Conservation (phyloP, 30 jellyfish, hydroid and myxozoan genomes). For the Euphysa ruthae region DNA sequence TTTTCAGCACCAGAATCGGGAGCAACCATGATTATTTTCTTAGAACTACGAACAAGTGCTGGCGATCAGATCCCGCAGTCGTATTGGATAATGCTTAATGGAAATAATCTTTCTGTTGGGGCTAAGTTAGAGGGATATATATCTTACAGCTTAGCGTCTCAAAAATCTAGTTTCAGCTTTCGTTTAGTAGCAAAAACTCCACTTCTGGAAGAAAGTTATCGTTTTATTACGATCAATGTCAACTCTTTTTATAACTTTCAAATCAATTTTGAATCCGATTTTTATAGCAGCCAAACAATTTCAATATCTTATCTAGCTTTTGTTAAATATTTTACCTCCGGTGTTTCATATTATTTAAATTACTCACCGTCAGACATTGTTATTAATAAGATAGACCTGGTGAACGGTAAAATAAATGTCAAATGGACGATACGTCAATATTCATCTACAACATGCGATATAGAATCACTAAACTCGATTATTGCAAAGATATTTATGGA, state of each 20-base stretch:
- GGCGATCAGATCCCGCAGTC: slow-evolving; percentile 9
- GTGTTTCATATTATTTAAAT: neutral
- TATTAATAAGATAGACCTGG: neutral
- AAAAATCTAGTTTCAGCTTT: slow-evolving; percentile 4
- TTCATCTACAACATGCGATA: neutral
- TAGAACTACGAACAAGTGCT: slow-evolving; percentile 16
- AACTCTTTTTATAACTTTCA: neutral
- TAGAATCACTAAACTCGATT: no score
- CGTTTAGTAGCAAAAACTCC: slow-evolving; percentile 31
- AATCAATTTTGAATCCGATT: slow-evolving; percentile 7
- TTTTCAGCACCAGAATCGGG: slow-evolving; percentile 59
- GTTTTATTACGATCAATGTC: neutral
- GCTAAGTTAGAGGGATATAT: slow-evolving; percentile 5
- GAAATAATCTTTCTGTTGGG: slow-evolving; percentile 5
- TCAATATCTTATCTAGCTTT: slow-evolving; percentile 16
- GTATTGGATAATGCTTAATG: slow-evolving; percentile 20
- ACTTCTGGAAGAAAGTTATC: neutral
- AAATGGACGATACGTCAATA: neutral
- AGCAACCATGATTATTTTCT: slow-evolving; percentile 36
- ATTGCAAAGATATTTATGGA: no score
- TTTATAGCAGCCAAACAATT: slow-evolving; percentile 13
- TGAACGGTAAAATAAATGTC: neutral
- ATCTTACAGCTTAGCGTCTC: slow-evolving; percentile 15
- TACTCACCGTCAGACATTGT: neutral
- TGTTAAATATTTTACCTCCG: neutral